phyloP scores from a whole-genome alignment of 1,140 invertebrate genomes.

The Cephus cinctus region DNA sequence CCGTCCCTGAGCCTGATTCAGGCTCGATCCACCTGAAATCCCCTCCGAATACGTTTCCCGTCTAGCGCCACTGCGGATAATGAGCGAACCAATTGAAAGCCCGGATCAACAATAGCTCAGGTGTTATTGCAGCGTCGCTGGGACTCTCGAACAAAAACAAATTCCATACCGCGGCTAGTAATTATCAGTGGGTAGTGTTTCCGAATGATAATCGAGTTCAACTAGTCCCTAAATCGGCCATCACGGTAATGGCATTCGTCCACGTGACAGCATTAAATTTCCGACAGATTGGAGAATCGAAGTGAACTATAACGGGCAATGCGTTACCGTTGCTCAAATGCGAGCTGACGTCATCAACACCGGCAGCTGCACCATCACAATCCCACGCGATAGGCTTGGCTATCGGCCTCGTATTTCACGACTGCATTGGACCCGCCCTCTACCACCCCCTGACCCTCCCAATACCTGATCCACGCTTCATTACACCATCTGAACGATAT shows the following conservation, averaged over 20 bases:
- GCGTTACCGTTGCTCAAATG: no score
- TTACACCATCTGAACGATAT: slow-evolving; percentile 41
- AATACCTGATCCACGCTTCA: slow-evolving; percentile 41
- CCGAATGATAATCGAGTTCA: no score
- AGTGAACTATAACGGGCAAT: no score
- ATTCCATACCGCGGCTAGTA: slow-evolving; percentile 16
- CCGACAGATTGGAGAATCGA: no score
- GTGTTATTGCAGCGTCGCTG: slow-evolving; percentile 23
- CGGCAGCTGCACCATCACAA: slow-evolving; percentile 15
- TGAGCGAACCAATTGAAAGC: slow-evolving; percentile 9
- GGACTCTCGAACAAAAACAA: slow-evolving; percentile 17
- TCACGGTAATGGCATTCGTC: no score
- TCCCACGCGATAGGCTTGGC: slow-evolving; percentile 7
- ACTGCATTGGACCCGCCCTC: slow-evolving; percentile 10
- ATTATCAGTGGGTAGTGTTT: slow-evolving; percentile 11
- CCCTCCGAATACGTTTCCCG: no score
- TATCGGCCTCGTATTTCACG: slow-evolving; percentile 4
- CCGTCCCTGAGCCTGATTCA: no score
- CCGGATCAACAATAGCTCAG: slow-evolving; percentile 1
- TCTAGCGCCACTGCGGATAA: slow-evolving; percentile 13
- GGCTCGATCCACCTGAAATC: no score
- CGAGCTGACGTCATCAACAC: no score
- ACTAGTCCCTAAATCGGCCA: no score
- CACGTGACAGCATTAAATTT: no score
- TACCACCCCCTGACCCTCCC: no score